These are phyloP conservation scores for Drosophila villosipedis DNA, from an alignment of 2,888 invertebrate genomes.

Conservation along the genomic window DNA sequence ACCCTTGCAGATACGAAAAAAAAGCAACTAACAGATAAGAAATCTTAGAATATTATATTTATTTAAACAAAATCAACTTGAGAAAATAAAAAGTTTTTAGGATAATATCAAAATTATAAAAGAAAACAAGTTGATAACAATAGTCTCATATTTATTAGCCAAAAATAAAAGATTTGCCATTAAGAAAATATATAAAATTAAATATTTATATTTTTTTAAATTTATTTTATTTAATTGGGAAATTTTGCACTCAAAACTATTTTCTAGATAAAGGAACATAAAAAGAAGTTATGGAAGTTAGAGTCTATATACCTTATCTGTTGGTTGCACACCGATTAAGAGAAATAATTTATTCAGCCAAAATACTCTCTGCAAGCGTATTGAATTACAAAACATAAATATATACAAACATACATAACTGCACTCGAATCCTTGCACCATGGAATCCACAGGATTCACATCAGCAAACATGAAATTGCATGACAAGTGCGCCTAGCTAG, in stretches of 20 bases:
- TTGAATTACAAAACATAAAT: constrained; percentile 12
- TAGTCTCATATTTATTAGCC: not conserved
- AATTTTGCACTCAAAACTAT: no score
- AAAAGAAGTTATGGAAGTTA: not conserved
- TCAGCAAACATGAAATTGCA: constrained; percentile 54
- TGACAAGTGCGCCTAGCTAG: constrained; percentile 23
- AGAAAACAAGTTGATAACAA: not conserved
- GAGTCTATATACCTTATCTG: not conserved
- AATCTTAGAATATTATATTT: not conserved
- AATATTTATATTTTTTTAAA: not conserved
- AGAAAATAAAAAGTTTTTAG: not conserved
- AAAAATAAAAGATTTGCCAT: not conserved
- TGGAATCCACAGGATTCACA: constrained; percentile 18
- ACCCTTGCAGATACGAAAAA: constrained; percentile 25
- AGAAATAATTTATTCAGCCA: not conserved
- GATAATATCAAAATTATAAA: not conserved
- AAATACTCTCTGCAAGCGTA: constrained; percentile 33
- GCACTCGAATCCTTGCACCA: constrained; percentile 29
- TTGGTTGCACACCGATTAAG: not conserved
- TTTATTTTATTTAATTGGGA: no score
- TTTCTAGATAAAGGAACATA: no score
- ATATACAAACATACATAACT: constrained; percentile 15
- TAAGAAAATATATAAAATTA: not conserved
- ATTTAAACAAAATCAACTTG: not conserved
- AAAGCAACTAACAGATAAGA: not conserved